Evolutionary conservation across 1,140 invertebrate species (phyloP), one percentile per base, ranked within the genome.

Genomic region (Seison nebaliae): DNA sequence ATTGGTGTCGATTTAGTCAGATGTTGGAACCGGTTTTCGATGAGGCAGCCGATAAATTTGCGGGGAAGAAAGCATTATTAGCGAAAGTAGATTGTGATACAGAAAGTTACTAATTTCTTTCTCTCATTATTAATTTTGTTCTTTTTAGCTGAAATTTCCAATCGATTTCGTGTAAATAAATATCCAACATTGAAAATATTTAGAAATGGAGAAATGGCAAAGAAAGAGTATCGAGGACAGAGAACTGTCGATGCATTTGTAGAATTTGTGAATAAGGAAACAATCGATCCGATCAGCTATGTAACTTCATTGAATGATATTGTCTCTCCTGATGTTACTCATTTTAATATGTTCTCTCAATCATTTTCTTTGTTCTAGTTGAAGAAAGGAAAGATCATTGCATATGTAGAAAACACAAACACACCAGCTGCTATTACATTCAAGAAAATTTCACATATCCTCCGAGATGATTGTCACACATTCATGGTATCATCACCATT

Each of bases 161-260:
- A 4, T 16, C 17, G 28, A 34, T 31, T 34, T 34, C 38, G 35
- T 20, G 33, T 40, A 15, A 40, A 35, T 22, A 98, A 98, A 65
- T 98, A 96, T 63, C 91, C 91, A 16, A 96, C 91, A 11, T 57
- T 98, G 22, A 98, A 98, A 63, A 59, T 96, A 14, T 76, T 94
- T 49, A 67, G 78, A 20, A 86, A 86, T 69, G 88, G 88, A 1
- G 69, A 83, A 49, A 67, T 78, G 6, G 68, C 73, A 1, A 98
- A 96, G 59, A 70, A 74, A 49, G 91, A 98, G 59, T 98, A 93
- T 49, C 67, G 88, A 50, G 83, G 68, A 28, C 70, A 55, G 31
- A 50, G 57, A 35, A 32, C 14, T 11, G 7, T 31, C 20, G 4
- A 12, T n/a, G 15, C 12, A 4, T n/a, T n/a, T n/a, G n/a, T n/a